These are phyloP conservation scores for Zaprionus lachaisei DNA, from an alignment of 1,140 invertebrate genomes.

Conservation along the genomic window DNA sequence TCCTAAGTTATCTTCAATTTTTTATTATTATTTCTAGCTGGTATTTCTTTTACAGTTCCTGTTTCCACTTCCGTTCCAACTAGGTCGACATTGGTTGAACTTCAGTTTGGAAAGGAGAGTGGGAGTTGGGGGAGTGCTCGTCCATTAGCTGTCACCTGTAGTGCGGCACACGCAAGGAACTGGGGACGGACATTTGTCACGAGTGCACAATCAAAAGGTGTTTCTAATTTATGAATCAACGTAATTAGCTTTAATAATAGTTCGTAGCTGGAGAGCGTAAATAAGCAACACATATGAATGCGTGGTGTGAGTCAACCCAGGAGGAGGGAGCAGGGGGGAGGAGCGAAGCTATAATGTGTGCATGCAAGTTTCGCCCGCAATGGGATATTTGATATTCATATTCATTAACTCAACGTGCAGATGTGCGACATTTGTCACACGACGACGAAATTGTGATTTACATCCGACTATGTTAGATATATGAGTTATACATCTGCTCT, in stretches of 20 bases:
- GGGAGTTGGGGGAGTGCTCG: not conserved
- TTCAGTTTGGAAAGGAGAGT: too few species aligned
- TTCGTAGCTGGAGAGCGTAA: slow-evolving; percentile 24
- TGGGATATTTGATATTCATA: slow-evolving; percentile 47
- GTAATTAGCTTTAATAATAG: slow-evolving; percentile 75
- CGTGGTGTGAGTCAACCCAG: not conserved
- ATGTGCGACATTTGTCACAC: not conserved
- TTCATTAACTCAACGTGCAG: slow-evolving; percentile 17
- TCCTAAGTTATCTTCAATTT: not conserved
- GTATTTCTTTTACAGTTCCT: too few species aligned
- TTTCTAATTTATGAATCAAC: slow-evolving; percentile 79
- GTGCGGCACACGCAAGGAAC: slow-evolving; percentile 32
- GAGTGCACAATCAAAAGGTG: slow-evolving; percentile 73
- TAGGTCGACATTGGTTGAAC: slow-evolving; percentile 16
- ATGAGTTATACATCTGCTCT: not conserved
- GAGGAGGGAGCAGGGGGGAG: not conserved
- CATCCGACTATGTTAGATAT: not conserved
- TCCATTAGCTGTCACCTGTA: slow-evolving; percentile 27
- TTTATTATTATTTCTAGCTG: not conserved
- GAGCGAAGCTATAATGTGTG: not conserved
- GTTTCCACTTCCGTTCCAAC: not conserved
- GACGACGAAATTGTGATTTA: slow-evolving; percentile 15
- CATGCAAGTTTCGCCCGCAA: slow-evolving; percentile 26
- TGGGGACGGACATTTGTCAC: slow-evolving; percentile 54
- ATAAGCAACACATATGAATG: slow-evolving; percentile 46